These are phyloP conservation scores for Calliphora vomitoria DNA, from an alignment of 2,888 invertebrate species.

Conservation along the genomic window DNA sequence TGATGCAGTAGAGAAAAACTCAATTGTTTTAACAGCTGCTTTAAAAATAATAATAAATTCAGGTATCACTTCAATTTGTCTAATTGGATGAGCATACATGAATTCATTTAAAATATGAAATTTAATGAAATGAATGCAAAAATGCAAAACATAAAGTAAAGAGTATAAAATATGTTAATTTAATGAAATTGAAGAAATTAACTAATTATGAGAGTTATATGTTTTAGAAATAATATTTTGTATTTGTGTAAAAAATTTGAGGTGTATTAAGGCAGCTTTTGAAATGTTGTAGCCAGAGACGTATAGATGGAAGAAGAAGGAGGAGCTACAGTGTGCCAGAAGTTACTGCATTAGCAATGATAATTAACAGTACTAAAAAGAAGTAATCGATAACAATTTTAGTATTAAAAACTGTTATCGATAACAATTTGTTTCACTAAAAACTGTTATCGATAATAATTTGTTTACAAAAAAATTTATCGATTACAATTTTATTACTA, in stretches of 20 bases:
- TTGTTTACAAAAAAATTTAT: no score
- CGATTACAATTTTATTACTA: no score
- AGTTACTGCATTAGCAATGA: no score
- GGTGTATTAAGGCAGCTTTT: not conserved
- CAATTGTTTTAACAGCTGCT: constrained; percentile 72
- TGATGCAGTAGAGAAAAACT: constrained; percentile 24
- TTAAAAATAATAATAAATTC: constrained; percentile 71
- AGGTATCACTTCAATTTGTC: constrained; percentile 73
- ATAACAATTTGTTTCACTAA: no score
- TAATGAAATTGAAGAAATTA: not conserved
- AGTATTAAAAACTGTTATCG: no score
- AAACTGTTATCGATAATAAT: no score
- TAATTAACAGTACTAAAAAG: no score
- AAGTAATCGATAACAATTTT: no score
- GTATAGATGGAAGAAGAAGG: no score
- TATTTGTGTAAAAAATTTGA: not conserved
- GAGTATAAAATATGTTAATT: constrained; percentile 1
- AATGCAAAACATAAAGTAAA: not conserved
- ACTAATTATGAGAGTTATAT: not conserved
- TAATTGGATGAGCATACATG: constrained; percentile 70
- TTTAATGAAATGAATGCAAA: constrained; percentile 31
- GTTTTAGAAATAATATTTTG: not conserved
- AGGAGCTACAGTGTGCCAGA: no score
- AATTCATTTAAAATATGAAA: constrained; percentile 44
- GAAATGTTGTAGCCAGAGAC: not conserved